phyloP scores from a whole-genome alignment of 2,797 vertebrate genomes.

The Acanthurus lineatus region DNA sequence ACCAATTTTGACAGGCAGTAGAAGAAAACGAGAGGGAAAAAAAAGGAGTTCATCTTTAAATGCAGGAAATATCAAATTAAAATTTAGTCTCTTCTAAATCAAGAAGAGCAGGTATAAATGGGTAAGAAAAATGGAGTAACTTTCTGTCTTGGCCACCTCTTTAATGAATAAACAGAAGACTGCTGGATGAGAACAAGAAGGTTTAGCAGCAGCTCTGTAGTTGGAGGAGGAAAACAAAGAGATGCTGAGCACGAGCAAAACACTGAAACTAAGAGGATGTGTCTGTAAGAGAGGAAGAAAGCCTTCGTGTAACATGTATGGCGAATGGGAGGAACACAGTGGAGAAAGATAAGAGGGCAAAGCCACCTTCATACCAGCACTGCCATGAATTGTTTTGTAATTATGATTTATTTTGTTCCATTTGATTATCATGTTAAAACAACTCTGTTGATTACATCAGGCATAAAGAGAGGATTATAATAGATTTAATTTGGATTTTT shows the following conservation, averaged over 20 bases:
- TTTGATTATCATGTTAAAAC: constrained; percentile 36
- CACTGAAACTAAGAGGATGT: constrained; percentile 27
- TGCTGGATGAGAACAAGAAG: no score
- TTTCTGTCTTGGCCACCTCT: constrained; percentile 45
- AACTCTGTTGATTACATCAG: constrained; percentile 30
- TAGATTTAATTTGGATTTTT: constrained; percentile 34
- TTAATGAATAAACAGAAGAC: constrained; percentile 42
- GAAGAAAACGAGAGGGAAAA: neutral
- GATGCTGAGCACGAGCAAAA: constrained; percentile 43
- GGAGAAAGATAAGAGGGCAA: neutral
- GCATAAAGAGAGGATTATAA: constrained; percentile 34
- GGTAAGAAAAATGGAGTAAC: constrained; percentile 4
- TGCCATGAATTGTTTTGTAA: constrained; percentile 25
- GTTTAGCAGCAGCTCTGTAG: constrained; percentile 19
- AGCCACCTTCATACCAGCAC: constrained; percentile 9
- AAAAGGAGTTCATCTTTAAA: neutral
- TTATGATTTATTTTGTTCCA: constrained; percentile 38
- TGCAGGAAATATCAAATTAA: neutral
- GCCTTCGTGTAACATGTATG: constrained; percentile 34
- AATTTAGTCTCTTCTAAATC: constrained; percentile 2
- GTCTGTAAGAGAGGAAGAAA: constrained; percentile 35
- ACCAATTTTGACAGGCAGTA: no score
- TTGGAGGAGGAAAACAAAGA: constrained; percentile 50
- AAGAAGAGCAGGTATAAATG: constrained; percentile 19
- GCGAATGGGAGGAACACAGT: neutral